Base-by-base conservation (phyloP, 2,888 invertebrate genomes). In the Agelastica alni region DNA sequence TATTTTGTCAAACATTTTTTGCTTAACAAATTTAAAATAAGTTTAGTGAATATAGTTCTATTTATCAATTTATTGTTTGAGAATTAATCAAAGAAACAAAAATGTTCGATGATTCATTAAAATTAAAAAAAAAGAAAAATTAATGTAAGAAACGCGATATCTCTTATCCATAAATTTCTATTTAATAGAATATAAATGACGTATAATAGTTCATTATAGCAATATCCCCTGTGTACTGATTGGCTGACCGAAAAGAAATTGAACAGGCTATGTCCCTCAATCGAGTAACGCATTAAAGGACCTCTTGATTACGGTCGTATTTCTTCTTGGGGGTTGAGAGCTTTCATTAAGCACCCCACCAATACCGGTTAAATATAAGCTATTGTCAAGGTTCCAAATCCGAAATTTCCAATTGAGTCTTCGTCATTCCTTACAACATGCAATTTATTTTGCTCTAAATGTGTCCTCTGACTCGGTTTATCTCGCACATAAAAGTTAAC, bases 231-330 rank as follows among this genome's bases (percentile, higher is more conserved):
- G 46, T 43, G 67, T 62, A 68, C 68, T 71, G 72, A 74, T 73
- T 72, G 72, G 67, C 65, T 62, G 66, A 64, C 71, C 71, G 68
- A 71, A 70, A 72, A 67, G 69, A 72, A 71, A 73, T 72, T 70
- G 73, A 73, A 74, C 70, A 68, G 70, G 67, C 69, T 63, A 67
- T 69, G 72, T 72, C 71, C 71, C 71, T 72, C 71, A 73, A 74
- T 74, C 72, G 67, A 69, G 68, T 65, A 69, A 68, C 70, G 71
- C 73, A 74, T 74, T 74, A 72, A 72, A 73, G 72, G 71, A 71
- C 70, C 72, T 72, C 74, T 72, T 75, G 75, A 75, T 75, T 74
- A 73, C 73, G 70, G 70, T 72, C 70, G 73, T 75, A 75, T 74
- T 73, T 75, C 74, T 74, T 74, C 72, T 68, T 61, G 67, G 66